phyloP scores from a whole-genome alignment of 2,888 invertebrate genomes.

The Drosophila parthenogenetica region DNA sequence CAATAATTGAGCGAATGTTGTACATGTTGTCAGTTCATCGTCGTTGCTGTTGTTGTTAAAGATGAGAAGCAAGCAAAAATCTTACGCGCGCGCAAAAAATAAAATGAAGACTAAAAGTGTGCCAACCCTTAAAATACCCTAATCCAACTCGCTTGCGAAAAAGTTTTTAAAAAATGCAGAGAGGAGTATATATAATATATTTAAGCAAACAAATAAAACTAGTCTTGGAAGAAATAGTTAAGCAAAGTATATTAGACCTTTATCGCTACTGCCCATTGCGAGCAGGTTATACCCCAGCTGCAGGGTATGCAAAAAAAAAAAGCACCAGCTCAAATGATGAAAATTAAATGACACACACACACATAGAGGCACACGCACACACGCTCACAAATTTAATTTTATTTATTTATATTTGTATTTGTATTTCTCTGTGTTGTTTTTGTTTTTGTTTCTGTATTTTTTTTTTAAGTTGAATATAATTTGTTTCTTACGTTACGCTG shows the following conservation, averaged over 20 bases:
- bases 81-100: constrained; percentile 51
- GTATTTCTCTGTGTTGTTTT: constrained; percentile 13
- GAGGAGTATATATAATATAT: too few species aligned
- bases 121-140: not conserved
- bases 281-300: not conserved
- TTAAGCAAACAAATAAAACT: too few species aligned
- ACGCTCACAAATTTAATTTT: constrained; percentile 51
- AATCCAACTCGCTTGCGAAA: not conserved
- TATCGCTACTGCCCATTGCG: not conserved
- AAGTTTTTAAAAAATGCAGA: too few species aligned
- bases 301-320: not conserved
- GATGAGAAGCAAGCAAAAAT: constrained; percentile 68
- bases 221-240: too few species aligned
- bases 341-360: constrained; percentile 62
- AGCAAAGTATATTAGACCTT: too few species aligned
- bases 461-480: constrained; percentile 71
- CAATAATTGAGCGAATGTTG: constrained; percentile 69
- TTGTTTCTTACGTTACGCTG: constrained; percentile 73
- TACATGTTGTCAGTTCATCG: constrained; percentile 56
- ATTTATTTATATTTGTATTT: constrained; percentile 48
- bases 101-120: not conserved
- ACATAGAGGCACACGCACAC: constrained; percentile 29
- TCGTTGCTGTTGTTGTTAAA: constrained; percentile 44
- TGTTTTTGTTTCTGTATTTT: constrained; percentile 23
- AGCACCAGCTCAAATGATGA: constrained; percentile 55